Evolutionary conservation across 2,888 invertebrate genomes (phyloP).

Genomic region (Polyommatus icarus): DNA sequence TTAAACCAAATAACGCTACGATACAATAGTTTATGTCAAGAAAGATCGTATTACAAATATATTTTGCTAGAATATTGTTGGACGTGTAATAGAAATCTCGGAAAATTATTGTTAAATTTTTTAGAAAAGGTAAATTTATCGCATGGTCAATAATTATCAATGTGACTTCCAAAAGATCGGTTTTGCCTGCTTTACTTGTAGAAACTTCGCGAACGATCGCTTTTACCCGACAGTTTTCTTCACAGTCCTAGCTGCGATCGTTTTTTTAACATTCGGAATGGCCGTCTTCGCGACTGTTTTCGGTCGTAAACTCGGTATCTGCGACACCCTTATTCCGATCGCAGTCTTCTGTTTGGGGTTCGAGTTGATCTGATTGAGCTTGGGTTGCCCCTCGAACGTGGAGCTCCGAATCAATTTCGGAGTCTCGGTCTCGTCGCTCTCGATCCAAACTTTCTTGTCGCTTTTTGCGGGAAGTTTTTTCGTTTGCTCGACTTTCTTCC

Average conservation of each 20-base stretch:
- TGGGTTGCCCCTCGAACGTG: slow-evolving; percentile 82
- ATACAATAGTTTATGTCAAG: slow-evolving; percentile 22
- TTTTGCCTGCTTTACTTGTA: not conserved
- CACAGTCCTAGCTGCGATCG: slow-evolving; percentile 51
- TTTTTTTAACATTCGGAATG: slow-evolving; percentile 52
- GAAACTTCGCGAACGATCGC: slow-evolving; percentile 46
- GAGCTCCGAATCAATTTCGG: slow-evolving; percentile 81
- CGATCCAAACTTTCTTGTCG: slow-evolving; percentile 83
- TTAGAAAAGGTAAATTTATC: not conserved
- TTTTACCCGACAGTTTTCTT: slow-evolving; percentile 61
- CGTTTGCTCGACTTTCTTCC: slow-evolving; percentile 88
- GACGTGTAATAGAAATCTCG: not conserved
- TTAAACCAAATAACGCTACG: slow-evolving; percentile 33
- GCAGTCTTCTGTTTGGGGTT: slow-evolving; percentile 74
- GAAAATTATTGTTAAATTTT: not conserved
- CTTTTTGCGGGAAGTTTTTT: slow-evolving; percentile 81
- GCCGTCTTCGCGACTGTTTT: slow-evolving; percentile 52
- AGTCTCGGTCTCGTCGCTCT: slow-evolving; percentile 61
- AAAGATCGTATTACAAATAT: not conserved
- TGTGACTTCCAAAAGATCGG: not conserved
- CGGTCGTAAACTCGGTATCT: slow-evolving; percentile 68
- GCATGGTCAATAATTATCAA: too few species aligned
- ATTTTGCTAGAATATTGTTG: not conserved
- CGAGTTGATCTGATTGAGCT: slow-evolving; percentile 55
- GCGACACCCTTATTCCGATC: slow-evolving; percentile 69